Evolutionary conservation across 1,140 invertebrate species (phyloP).

Genomic region (Agrilus planipennis): DNA sequence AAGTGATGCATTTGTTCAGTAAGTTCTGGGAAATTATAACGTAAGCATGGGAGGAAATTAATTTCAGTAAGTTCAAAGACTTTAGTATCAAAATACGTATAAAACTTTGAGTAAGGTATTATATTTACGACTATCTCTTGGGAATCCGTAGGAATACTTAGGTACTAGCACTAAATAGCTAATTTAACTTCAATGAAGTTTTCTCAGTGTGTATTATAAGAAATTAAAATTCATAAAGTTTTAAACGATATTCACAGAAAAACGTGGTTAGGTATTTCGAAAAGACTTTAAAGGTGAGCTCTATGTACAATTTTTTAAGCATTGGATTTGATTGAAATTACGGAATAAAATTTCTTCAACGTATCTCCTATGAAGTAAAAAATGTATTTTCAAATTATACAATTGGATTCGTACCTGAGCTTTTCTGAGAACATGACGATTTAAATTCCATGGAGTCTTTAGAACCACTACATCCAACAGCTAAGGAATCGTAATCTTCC

Average conservation of each 20-base stretch:
- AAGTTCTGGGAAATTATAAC: background rate
- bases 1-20: background rate
- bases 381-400: conserved; percentile 23
- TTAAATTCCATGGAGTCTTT: conserved; percentile 59
- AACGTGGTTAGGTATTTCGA: background rate
- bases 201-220: no score
- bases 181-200: no score
- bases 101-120: no score
- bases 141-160: no score
- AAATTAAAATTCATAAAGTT: background rate
- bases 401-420: no score
- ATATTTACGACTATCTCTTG: no score
- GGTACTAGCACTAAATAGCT: no score
- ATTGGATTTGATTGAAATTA: background rate
- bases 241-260: background rate
- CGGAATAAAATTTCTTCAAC: no score
- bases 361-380: background rate
- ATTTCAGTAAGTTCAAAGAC: background rate
- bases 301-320: background rate
- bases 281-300: background rate
- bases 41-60: background rate
- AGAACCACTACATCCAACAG: conserved; percentile 47
- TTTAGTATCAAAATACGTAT: no score
- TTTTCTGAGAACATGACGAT: conserved; percentile 40
- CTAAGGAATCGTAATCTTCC: conserved; percentile 43